Evolutionary conservation across 2,888 invertebrate genomes (phyloP), one percentile per base, ranked within the genome.

Genomic region (Andrena flavipes): DNA sequence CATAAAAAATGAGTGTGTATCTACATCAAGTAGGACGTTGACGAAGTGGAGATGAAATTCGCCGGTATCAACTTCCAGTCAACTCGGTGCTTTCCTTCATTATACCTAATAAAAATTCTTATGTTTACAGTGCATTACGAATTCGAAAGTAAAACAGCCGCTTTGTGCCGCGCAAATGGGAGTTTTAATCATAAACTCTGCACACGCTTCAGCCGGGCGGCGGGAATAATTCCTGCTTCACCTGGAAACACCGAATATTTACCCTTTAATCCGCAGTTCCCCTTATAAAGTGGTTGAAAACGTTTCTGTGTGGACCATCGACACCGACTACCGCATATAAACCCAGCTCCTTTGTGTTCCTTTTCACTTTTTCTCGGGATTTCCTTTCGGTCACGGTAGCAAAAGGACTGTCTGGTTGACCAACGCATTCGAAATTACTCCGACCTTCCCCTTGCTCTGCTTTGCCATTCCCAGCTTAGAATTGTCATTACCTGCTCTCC

Each of bases 311-410:
- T 13, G 6, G 49, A 59, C 75, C 70, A 76, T 67, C 63, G 48
- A 48, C 59, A 51, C 60, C 70, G 74, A 59, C 62, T 13, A 42
- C 20, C 51, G 20, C 77, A 59, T 65, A 65, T 79, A 76, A 84
- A 75, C 75, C 62, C 80, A 72, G 69, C 33, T 84, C 69, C 76
- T 80, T 84, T 77, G 77, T 74, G 80, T 42, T 26, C 64, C 51
- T 16, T 54, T 69, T 48, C 16, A 10, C 35, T 62, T 51, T 51
- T 33, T 30, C 16, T 10, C 1, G n/a, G 62, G 62, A 56, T 72
- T 63, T 78, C 35, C 72, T 33, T 68, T 56, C 63, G 51, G 59
- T 26, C 13, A 20, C 74, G 63, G 49, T 63, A 77, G 81, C 80
- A 76, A 81, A 70, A 67, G 75, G n/a, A 5, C 8, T 5, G 54